Evolutionary conservation across 2,113 vertebrate genomes (phyloP), one percentile per base, ranked within the genome.

Genomic region (Corvus cornix): DNA sequence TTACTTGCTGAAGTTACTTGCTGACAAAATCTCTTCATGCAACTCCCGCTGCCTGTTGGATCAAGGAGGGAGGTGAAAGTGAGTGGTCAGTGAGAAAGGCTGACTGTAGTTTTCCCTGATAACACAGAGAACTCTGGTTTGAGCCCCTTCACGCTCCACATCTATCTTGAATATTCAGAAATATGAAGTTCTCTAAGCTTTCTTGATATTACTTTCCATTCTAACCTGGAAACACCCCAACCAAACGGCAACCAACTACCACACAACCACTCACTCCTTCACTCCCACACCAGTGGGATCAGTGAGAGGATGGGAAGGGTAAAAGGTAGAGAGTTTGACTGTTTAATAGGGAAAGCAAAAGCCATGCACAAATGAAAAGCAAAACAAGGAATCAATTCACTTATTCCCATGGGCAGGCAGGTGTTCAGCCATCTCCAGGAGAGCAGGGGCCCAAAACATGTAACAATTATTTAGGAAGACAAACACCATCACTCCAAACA

Each of bases 21-120:
- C 9, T 84, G 44, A 51, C 39, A 87, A 22, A 69, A 59, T 19
- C 22, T 67, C 49, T 62, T 75, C 5, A 11, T 33, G 23, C 3
- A 41, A 14, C 23, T 76, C 39, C 19, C 9, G 10, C 4, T 0
- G 0, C 6, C 3, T 30, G 5, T 21, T 63, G 14, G 52, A 51
- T 6, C 10, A 33, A 13, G 6, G 9, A 64, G 9, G 7, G 37
- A 66, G 10, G 43, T 43, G 22, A 16, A 63, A 90, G 23, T 11
- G 20, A 59, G 16, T 10, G 21, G 35, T 33, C 35, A 55, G 13
- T 39, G 30, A 84, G 35, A 75, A 91, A 15, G 11, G 2, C 16
- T 87, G 33, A 56, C 37, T n/a, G 3, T 15, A 66, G 4, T 48
- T 84, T 48, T 11, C n/a, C 53, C 37, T 53, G 20, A 73, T 92